A percentile compares a stretch with the other conserved stretches of the same genome.
These are phyloP conservation scores for Platalea minor DNA, from an alignment of 2,797 vertebrate species.

Conservation along the genomic window DNA sequence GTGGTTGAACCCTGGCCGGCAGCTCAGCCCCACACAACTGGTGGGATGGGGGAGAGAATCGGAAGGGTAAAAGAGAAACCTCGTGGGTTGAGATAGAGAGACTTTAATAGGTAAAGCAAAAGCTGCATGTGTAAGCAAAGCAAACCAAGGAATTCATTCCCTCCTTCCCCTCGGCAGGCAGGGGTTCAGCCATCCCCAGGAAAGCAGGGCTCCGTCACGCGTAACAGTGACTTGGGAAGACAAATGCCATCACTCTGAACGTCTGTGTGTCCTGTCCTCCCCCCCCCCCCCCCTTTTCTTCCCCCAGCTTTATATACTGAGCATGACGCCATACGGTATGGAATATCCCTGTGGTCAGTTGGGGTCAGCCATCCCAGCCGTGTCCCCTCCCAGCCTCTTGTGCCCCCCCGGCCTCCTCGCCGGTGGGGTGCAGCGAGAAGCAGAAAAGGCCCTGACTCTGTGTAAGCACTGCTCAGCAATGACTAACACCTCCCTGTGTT, in stretches of 20 bases:
- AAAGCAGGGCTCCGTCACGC: accelerated
- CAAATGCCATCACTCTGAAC: accelerated
- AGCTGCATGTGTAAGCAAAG: accelerated
- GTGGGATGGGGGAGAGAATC: too few species aligned
- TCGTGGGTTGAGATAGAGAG: accelerated
- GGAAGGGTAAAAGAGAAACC: background rate
- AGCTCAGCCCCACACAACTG: background rate
- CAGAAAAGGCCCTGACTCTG: too few species aligned
- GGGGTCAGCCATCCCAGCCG: background rate
- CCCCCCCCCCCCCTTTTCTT: background rate
- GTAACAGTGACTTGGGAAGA: background rate
- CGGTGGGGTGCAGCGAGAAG: too few species aligned
- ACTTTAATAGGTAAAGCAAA: background rate
- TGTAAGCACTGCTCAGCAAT: background rate
- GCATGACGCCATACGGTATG: background rate
- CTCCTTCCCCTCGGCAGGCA: background rate
- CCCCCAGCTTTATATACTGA: background rate
- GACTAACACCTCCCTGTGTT: too few species aligned
- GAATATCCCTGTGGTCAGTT: background rate
- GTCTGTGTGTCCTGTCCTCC: too few species aligned
- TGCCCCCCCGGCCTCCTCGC: too few species aligned
- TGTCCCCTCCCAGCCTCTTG: background rate
- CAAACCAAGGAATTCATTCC: background rate
- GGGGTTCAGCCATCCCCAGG: background rate
- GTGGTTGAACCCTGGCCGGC: background rate